A percentile compares a stretch with the other conserved stretches of the same genome.
These are phyloP conservation scores for Augochlora pura DNA, from an alignment of 1,140 invertebrate species.

Conservation along the genomic window DNA sequence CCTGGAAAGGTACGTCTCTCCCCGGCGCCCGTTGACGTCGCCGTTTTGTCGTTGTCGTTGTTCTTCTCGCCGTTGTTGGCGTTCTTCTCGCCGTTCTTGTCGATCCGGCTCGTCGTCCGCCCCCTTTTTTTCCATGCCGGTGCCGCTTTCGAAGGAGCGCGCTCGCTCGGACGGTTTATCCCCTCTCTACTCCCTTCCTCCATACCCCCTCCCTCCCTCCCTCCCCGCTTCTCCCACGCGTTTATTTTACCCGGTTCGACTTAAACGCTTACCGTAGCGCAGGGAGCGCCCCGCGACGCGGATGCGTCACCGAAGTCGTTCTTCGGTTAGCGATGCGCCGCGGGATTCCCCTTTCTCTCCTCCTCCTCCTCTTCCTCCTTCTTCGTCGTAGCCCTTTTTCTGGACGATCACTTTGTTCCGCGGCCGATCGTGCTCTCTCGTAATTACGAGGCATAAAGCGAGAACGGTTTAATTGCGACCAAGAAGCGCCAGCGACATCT, in stretches of 20 bases:
- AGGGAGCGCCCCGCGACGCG: too few species aligned
- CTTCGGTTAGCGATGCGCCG: too few species aligned
- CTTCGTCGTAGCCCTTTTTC: too few species aligned
- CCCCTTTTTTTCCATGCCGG: conserved; percentile 5
- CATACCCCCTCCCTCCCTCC: too few species aligned
- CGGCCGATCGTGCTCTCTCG: too few species aligned
- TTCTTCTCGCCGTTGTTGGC: conserved; percentile 29
- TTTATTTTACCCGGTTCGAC: conserved; percentile 52
- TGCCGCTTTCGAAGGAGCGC: conserved; percentile 51
- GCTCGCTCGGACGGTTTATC: conserved; percentile 66
- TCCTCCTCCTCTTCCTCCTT: too few species aligned
- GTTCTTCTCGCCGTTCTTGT: conserved; percentile 30
- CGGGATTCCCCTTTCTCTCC: too few species aligned
- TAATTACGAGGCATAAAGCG: too few species aligned
- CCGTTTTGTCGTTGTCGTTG: conserved; percentile 27
- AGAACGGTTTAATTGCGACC: too few species aligned
- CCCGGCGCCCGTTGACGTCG: background rate
- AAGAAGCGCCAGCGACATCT: too few species aligned
- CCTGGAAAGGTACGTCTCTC: conserved; percentile 8
- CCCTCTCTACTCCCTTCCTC: background rate
- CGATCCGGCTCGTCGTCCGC: background rate
- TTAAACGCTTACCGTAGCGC: background rate
- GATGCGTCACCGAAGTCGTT: too few species aligned
- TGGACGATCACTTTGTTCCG: too few species aligned
- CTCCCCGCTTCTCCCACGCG: background rate